These are phyloP conservation scores for western clawed frog (Xenopus tropicalis) DNA, from an alignment of 2,113 vertebrate species.

Conservation along the genomic window UCB_Xtro_10.0 CM004446.2:60497001-60497500, in stretches of 20 bases:
- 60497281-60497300: background rate
- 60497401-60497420: too few relatives aligned
- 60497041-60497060: background rate
- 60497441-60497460: too few relatives aligned
- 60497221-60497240: slow-evolving; percentile 1
- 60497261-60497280: background rate
- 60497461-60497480: too few relatives aligned
- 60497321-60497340: background rate
- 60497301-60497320: slow-evolving; percentile 2
- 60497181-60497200: too few relatives aligned
- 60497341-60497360: background rate
- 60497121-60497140: too few relatives aligned
- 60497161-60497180: too few relatives aligned
- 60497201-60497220: background rate
- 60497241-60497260: background rate
- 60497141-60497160: too few relatives aligned
- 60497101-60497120: too few relatives aligned
- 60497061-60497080: background rate
- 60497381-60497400: too few relatives aligned
- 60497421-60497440: too few relatives aligned
- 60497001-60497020: background rate
- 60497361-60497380: too few relatives aligned
- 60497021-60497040: background rate
- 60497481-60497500: too few relatives aligned
- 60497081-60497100: background rate